These are phyloP conservation scores for Lethenteron reissneri DNA, from an alignment of 2,113 vertebrate genomes.

Conservation along the genomic window DNA sequence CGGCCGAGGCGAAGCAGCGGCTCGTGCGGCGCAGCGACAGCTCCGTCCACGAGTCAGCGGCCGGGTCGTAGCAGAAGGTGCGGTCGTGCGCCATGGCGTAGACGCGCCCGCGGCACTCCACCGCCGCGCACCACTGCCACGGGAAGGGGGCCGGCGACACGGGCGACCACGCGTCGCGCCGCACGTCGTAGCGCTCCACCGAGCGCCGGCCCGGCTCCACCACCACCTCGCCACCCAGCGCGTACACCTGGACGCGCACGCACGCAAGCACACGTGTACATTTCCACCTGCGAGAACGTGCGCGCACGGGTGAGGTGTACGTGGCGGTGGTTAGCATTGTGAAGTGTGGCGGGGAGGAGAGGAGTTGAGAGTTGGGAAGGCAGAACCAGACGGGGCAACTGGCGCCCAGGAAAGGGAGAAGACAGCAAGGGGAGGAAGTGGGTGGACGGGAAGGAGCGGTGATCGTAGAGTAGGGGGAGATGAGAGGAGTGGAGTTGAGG, in stretches of 20 bases:
- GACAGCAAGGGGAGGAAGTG: no score
- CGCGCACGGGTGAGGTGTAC: no score
- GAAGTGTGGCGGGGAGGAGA: no score
- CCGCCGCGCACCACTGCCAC: slow-evolving; percentile 76
- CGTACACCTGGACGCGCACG: slow-evolving; percentile 47
- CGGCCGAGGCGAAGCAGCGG: slow-evolving; percentile 75
- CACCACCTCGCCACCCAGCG: slow-evolving; percentile 64
- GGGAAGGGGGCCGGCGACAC: slow-evolving; percentile 66
- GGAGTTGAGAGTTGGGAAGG: no score
- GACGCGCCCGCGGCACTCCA: slow-evolving; percentile 62
- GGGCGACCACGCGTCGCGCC: slow-evolving; percentile 82
- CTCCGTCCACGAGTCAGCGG: slow-evolving; percentile 74
- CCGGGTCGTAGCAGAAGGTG: slow-evolving; percentile 88
- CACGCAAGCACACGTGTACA: no score
- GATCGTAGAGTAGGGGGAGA: no score
- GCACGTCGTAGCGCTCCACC: slow-evolving; percentile 71
- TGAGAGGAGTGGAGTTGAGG: no score
- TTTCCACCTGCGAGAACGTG: no score
- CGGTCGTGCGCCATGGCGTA: slow-evolving; percentile 79
- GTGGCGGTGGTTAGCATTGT: no score
- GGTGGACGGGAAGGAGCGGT: no score
- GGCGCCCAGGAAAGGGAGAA: no score
- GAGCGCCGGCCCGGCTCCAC: slow-evolving; percentile 77
- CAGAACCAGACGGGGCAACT: no score
- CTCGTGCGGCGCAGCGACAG: slow-evolving; percentile 75